These are phyloP conservation scores for Blennius ocellaris DNA, from an alignment of 2,113 vertebrate species.

Conservation along the genomic window DNA sequence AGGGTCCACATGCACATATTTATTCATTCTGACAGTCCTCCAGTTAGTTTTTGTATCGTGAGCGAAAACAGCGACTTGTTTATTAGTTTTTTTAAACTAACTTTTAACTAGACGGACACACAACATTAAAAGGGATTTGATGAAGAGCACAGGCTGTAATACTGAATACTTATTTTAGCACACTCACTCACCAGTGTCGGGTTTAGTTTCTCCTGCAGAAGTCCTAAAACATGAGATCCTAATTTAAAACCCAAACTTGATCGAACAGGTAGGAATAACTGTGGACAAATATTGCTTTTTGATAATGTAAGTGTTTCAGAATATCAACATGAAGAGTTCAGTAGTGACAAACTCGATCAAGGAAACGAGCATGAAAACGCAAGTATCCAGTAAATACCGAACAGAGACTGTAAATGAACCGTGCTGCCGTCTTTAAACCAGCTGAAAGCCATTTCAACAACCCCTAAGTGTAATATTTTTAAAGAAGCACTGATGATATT, in stretches of 20 bases:
- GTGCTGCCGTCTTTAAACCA: too few species aligned
- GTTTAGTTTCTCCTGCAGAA: slow-evolving; percentile 57
- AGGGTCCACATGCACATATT: slow-evolving; percentile 22
- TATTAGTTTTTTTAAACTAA: slow-evolving; percentile 33
- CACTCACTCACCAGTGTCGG: slow-evolving; percentile 46
- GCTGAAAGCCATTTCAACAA: too few species aligned
- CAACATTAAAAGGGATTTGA: slow-evolving; percentile 57
- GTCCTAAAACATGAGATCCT: slow-evolving; percentile 37
- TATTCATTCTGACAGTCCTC: slow-evolving; percentile 4
- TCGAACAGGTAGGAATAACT: not conserved
- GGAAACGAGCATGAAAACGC: not conserved
- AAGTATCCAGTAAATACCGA: too few species aligned
- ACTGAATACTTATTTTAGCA: slow-evolving; percentile 71
- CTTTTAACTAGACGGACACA: slow-evolving; percentile 42
- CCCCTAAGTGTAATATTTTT: not conserved
- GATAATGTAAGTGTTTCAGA: not conserved
- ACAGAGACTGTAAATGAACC: too few species aligned
- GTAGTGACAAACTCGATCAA: not conserved
- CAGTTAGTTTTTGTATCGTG: slow-evolving; percentile 16
- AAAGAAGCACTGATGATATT: not conserved
- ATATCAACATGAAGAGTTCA: not conserved
- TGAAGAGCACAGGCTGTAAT: slow-evolving; percentile 49
- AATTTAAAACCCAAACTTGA: slow-evolving; percentile 17
- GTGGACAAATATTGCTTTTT: not conserved
- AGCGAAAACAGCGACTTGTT: slow-evolving; percentile 26